Base-by-base conservation (phyloP, 2,113 vertebrate genomes). In the Cercopithecus mona region DNA sequence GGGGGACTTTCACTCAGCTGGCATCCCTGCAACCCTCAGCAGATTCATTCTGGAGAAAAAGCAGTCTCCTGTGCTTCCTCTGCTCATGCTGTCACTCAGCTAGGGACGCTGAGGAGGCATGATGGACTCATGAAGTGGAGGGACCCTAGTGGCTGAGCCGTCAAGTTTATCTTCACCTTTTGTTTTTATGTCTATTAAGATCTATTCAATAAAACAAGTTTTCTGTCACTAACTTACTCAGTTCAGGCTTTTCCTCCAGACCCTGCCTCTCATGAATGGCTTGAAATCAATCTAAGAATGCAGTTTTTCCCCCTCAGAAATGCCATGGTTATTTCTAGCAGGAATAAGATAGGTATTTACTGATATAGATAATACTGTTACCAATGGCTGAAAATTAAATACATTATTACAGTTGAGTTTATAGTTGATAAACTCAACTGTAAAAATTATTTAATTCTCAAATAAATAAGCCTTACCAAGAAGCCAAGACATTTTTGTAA, bases 1-100 rank as follows among this genome's bases (percentile, higher is more conserved):
- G 96, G 97, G 97, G 94, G 72, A 96, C 92, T 0, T 98, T 98
- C 93, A 95, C 96, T 0, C 50, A 76, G 16, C 84, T 97, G 75
- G 95, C 95, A 0, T 98, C 96, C 0, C 98, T 97, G 5, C 98
- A 98, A 89, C 59, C 96, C 70, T 97, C 97, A 96, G 82, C 88
- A 90, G 73, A 98, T 96, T 95, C 92, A 96, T 27, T 27, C 98
- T 0, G 97, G 98, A 57, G 97, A 98, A 84, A 98, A 98, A 20
- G 97, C 98, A 20, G 97, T 97, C 75, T 96, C 93, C 55, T 98
- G 97, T 27, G 10, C 6, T n/a, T 94, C 90, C 88, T 97, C 98
- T 2, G 93, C 94, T 2, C 92, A 86, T 72, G 96, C 97, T 81
- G 98, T 98, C 95, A 95, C 93, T 0, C 97, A 98, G 68, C 96